phyloP scores from a whole-genome alignment of 2,797 vertebrate genomes.

The Enteromius anoplus region DNA sequence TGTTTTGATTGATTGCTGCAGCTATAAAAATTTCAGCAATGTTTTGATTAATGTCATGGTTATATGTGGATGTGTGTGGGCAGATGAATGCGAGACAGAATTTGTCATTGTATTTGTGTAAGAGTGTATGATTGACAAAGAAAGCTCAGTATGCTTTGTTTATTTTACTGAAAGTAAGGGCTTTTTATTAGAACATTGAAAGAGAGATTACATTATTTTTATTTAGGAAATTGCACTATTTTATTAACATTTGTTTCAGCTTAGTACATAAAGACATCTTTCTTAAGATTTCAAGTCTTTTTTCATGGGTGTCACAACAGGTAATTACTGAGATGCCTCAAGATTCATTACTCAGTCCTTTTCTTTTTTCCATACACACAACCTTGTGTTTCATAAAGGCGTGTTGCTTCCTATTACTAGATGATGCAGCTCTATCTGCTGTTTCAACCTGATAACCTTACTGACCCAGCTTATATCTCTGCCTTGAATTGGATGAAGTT shows the following conservation, averaged over 20 bases:
- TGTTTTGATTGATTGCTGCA: conserved; percentile 6
- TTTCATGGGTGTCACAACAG: neutral
- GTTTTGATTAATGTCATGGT: conserved; percentile 30
- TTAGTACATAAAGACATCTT: neutral
- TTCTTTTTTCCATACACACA: neutral
- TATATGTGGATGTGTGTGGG: conserved; percentile 17
- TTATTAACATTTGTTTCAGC: neutral
- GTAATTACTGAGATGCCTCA: neutral
- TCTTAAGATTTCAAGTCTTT: neutral
- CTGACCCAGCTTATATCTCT: neutral
- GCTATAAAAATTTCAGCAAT: conserved; percentile 7
- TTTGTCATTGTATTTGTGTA: neutral
- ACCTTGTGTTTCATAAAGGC: neutral
- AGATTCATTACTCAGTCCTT: neutral
- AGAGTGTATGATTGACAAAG: conserved; percentile 1
- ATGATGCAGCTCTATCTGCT: too few species aligned
- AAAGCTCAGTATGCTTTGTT: neutral
- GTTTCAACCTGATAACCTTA: neutral
- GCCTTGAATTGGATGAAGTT: neutral
- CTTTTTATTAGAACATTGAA: neutral
- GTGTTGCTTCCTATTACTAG: neutral
- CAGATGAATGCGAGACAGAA: conserved; percentile 7
- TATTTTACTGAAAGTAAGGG: neutral
- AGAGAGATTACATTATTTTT: neutral
- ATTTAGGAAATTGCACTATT: neutral